Base-by-base conservation (phyloP, 2,888 invertebrate genomes). In the Cabera pusaria region DNA sequence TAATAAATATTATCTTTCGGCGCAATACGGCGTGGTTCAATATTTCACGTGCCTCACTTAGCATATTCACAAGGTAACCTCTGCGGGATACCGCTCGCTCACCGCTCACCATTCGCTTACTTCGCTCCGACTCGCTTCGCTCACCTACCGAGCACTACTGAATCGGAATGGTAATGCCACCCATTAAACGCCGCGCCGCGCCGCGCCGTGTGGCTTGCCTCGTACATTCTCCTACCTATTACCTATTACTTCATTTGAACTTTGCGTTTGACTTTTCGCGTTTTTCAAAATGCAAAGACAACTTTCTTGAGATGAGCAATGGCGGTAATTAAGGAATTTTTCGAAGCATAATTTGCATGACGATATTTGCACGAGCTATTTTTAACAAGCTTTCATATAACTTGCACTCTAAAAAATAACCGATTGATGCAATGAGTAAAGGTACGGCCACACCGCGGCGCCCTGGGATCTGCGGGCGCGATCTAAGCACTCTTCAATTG, bases 1-100 rank as follows among this genome's bases (percentile, higher is more conserved):
- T n/a, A n/a, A 56, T 50, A 49, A 57, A 59, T 58, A 52, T 51
- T 43, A 55, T 62, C 62, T 72, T 75, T 68, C 60, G 62, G 56
- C 61, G 62, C 66, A 71, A 72, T 66, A 71, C 59, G 72, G 67
- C 59, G 16, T 7, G 61, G 73, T 71, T 64, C 71, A 72, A 79
- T 79, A 76, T 81, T 78, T 77, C 72, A 73, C 71, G 67, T 66
- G 62, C 72, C 64, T 67, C 75, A 68, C 33, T 40, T 33, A 80
- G 81, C 81, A 84, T 84, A 83, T 80, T 79, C 76, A 84, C 66
- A 72, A 76, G 79, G 77, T 64, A 77, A 74, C 26, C 19, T 67
- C 64, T 68, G 69, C 58, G 64, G 68, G 63, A 56, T 58, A 62
- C 61, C 39, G 32, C 19, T 32, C 18, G 33, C 18, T 21, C 31